These are phyloP conservation scores for Drosophila fungiperda DNA, from an alignment of 2,888 invertebrate species.

Conservation along the genomic window DNA sequence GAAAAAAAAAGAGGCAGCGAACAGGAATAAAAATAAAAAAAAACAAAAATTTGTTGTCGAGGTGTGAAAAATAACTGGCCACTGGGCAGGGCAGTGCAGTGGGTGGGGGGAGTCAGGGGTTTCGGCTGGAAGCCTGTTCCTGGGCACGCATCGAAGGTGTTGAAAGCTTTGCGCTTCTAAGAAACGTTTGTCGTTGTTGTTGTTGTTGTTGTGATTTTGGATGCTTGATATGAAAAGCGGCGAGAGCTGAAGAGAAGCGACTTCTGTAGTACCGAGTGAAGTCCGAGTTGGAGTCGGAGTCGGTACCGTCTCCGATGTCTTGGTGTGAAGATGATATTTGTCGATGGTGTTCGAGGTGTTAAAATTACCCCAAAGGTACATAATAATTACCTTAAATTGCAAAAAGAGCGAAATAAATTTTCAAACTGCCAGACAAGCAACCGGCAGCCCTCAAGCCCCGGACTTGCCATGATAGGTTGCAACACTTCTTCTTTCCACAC, in stretches of 20 bases:
- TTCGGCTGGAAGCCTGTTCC: slow-evolving; percentile 51
- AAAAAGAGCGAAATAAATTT: slow-evolving; percentile 84
- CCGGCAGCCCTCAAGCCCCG: slow-evolving; percentile 40
- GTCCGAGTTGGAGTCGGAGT: slow-evolving; percentile 4
- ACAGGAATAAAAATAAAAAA: slow-evolving; percentile 5
- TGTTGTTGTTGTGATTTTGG: slow-evolving; percentile 70
- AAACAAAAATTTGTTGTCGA: slow-evolving; percentile 71
- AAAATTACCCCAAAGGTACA: slow-evolving; percentile 85
- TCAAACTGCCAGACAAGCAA: slow-evolving; percentile 62
- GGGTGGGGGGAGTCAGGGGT: slow-evolving; percentile 2
- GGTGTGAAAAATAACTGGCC: slow-evolving; percentile 84
- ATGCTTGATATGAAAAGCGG: slow-evolving; percentile 68
- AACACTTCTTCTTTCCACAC: not conserved
- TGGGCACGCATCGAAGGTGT: slow-evolving; percentile 79
- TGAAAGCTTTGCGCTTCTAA: slow-evolving; percentile 83
- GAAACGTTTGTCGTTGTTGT: slow-evolving; percentile 74
- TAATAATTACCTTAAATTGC: slow-evolving; percentile 85
- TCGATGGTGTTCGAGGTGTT: slow-evolving; percentile 84
- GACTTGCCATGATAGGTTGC: slow-evolving; percentile 38
- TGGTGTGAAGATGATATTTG: slow-evolving; percentile 79
- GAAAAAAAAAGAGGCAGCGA: slow-evolving; percentile 41
- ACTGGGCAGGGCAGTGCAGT: slow-evolving; percentile 62
- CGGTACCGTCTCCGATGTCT: slow-evolving; percentile 24
- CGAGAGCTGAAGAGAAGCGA: slow-evolving; percentile 26
- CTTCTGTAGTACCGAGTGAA: slow-evolving; percentile 55